Base-by-base conservation (phyloP, 2,797 vertebrate genomes). In the Anguilla pacifica region DNA sequence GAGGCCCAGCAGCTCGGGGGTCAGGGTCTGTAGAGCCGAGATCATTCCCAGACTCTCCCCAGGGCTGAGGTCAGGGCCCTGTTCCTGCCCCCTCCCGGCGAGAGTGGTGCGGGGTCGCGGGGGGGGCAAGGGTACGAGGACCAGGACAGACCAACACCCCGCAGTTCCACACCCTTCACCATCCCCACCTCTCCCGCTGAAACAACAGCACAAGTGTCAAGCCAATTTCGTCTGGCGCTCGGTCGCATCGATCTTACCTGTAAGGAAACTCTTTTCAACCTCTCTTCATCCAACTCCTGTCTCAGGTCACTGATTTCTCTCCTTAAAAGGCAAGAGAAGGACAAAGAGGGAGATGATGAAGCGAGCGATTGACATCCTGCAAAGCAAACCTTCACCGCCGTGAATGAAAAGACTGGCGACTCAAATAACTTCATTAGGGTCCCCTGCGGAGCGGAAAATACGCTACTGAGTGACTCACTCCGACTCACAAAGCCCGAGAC, bases 231-330 rank as follows among this genome's bases (percentile, higher is more conserved):
- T 83, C 43, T 46, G 77, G 67, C 86, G 51, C 17, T 13, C 59
- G 17, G 53, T 39, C 11, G 19, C 43, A 55, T 25, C 83, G 31
- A 6, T 9, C 82, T 93, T 95, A 99, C 98, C 98, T 99, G 98
- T 89, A 99, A 94, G 53, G 94, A 92, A 90, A 95, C 91, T 22
- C 98, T 96, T 92, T 97, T 95, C 88, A 93, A 57, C 91, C 95
- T 96, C 88, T 99, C 98, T 84, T 98, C 97, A 88, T 98, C 97
- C 94, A 99, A 94, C 91, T 98, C 97, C 89, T 89, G 95, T 91
- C 96, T 96, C 0, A 99, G 92, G 91, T 97, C 97, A 55, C 96
- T 93, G 72, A 99, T 96, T 95, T 99, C 97, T 96, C 96, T 98
- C 97, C 98, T 99, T 94, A 57, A 86, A 91, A 92, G 87, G 0